Evolutionary conservation across 2,113 vertebrate species (phyloP).

Genomic region (Anguilla japonica): DNA sequence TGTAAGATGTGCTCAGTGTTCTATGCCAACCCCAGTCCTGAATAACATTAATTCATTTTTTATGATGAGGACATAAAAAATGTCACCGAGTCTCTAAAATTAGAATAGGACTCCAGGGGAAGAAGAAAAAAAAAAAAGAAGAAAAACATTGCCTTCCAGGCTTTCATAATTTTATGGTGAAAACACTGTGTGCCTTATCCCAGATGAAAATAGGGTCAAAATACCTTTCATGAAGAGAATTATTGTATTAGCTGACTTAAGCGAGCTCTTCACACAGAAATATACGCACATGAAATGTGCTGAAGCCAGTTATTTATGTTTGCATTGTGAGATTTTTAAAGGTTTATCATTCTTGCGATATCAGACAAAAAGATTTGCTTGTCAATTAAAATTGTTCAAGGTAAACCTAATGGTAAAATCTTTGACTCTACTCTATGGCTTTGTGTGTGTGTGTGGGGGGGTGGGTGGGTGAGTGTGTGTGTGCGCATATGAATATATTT

Average conservation of each 20-base stretch:
- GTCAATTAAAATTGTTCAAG: neutral
- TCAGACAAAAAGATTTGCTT: neutral
- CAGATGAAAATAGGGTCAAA: neutral
- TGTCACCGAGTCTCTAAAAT: neutral
- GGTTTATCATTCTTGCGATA: neutral
- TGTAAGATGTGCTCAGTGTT: neutral
- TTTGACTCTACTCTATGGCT: too few relatives aligned
- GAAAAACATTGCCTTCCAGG: neutral
- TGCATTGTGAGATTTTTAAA: neutral
- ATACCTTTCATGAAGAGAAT: neutral
- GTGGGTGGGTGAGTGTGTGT: too few relatives aligned
- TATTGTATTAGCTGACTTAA: neutral
- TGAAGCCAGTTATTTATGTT: neutral
- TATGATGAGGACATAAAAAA: neutral
- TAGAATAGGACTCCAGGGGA: neutral
- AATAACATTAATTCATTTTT: constrained; percentile 1
- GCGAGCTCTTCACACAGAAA: too few relatives aligned
- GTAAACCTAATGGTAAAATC: neutral
- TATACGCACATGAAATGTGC: neutral
- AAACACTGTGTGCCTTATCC: neutral
- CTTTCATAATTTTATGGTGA: neutral
- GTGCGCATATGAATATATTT: too few relatives aligned
- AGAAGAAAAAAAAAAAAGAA: neutral
- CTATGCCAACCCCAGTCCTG: neutral
- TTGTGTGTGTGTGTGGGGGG: too few relatives aligned